phyloP scores from a whole-genome alignment of 2,797 vertebrate species.

The Somateria mollissima region DNA sequence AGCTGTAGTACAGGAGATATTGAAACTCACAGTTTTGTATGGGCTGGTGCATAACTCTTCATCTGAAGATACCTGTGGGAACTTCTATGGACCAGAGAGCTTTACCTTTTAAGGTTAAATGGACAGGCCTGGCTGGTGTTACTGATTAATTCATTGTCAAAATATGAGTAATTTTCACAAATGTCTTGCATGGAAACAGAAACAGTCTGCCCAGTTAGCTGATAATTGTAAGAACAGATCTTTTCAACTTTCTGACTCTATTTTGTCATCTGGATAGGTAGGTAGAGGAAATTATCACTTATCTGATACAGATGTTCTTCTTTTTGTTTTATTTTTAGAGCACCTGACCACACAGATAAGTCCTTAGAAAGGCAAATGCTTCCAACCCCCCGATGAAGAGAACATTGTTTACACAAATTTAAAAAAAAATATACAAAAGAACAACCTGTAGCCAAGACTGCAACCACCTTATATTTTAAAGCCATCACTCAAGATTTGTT shows the following conservation, averaged over 20 bases:
- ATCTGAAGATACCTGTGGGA: background rate
- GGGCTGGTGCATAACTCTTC: background rate
- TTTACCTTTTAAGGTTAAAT: background rate
- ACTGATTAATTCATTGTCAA: background rate
- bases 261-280: background rate
- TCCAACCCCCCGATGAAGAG: conserved; percentile 83
- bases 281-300: background rate
- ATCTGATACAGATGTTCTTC: background rate
- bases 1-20: background rate
- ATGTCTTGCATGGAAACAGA: background rate
- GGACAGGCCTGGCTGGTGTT: background rate
- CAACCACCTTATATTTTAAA: conserved; percentile 79
- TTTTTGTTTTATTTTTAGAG: conserved; percentile 80
- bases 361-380: conserved; percentile 86
- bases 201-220: background rate
- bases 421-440: conserved; percentile 66
- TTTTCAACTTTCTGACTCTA: background rate
- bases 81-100: background rate
- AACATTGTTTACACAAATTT: conserved; percentile 82
- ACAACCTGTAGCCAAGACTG: conserved; percentile 76
- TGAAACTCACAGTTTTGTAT: background rate
- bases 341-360: conserved; percentile 77
- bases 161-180: background rate
- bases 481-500: conserved; percentile 81
- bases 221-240: background rate